These are phyloP conservation scores for Tragopan temminckii DNA, from an alignment of 2,797 vertebrate species.

Conservation along the genomic window DNA sequence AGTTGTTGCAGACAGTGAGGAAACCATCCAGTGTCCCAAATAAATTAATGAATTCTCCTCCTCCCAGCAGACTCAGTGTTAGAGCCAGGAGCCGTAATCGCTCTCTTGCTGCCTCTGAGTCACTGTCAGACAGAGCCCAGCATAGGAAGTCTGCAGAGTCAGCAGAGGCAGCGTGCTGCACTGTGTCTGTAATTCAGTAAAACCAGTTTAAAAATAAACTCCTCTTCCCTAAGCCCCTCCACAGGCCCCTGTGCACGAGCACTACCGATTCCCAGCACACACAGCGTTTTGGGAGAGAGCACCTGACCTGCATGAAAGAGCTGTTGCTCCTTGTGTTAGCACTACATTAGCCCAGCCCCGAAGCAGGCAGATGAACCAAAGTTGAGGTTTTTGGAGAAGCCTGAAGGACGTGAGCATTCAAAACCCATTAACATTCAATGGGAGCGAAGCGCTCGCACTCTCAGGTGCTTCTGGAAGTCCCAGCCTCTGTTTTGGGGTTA, in stretches of 20 bases:
- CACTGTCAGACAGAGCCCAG: background rate
- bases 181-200: background rate
- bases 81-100: slow-evolving; percentile 39
- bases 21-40: slow-evolving; percentile 68
- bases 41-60: slow-evolving; percentile 60
- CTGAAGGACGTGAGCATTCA: background rate
- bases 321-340: background rate
- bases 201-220: slow-evolving; percentile 60
- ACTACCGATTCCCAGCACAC: fast-evolving
- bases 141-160: background rate
- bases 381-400: background rate
- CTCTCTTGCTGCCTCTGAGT: slow-evolving; percentile 59
- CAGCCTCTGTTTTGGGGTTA: background rate
- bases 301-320: background rate
- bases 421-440: background rate
- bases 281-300: background rate
- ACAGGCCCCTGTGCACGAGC: background rate
- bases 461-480: background rate
- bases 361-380: background rate
- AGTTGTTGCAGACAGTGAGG: slow-evolving; percentile 38
- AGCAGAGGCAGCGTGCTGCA: slow-evolving; percentile 2
- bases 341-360: background rate
- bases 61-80: slow-evolving; percentile 22
- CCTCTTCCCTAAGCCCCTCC: background rate
- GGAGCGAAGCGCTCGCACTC: fast-evolving